Evolutionary conservation across 2,797 vertebrate genomes (phyloP), one percentile per base, ranked within the genome.

Genomic region (Pseudocheirus occidentalis): DNA sequence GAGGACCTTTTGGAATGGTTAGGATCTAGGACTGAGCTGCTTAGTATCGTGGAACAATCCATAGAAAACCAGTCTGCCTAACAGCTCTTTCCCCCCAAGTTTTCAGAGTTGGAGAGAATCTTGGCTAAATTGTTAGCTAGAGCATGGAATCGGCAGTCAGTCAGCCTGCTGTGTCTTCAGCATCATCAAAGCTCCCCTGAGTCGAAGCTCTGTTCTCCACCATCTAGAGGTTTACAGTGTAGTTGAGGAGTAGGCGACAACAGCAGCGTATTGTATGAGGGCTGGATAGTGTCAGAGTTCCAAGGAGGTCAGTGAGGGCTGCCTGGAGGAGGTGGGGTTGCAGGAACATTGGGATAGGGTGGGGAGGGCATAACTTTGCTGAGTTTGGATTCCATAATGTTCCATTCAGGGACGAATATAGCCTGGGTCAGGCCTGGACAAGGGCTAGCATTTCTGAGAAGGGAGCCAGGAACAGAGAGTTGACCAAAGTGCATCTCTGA

Each of bases 71-170:
- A 96, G 56, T 50, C 57, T 97, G 92, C 34, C 18, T 92, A 46
- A 91, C 91, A 91, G 57, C 55, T 94, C 6, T 96, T 97, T 62
- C 87, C 81, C 93, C 28, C 90, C 73, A 13, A 59, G 55, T 95
- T 97, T 93, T 55, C 94, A 91, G 81, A 89, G 93, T 56, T 95
- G 92, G 89, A 56, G 31, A 94, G 14, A 12, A 27, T 46, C 40
- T 11, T 50, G 40, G 59, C 58, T 95, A 96, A 96, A 92, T 40
- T 95, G 73, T 93, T 93, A 89, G n/a, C 93, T 94, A 96, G 92
- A 62, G 16, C 59, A 34, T 96, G 40, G 73, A 9, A 27, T 92
- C 94, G 18, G 89, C 95, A 91, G 59, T 93, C 92, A 94, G 29
- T 55, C 96, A 81, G 95, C 18, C 34, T 91, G 4, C 73, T 95